These are phyloP conservation scores for Neoarius graeffei DNA, from an alignment of 2,113 vertebrate species.

Conservation along the genomic window DNA sequence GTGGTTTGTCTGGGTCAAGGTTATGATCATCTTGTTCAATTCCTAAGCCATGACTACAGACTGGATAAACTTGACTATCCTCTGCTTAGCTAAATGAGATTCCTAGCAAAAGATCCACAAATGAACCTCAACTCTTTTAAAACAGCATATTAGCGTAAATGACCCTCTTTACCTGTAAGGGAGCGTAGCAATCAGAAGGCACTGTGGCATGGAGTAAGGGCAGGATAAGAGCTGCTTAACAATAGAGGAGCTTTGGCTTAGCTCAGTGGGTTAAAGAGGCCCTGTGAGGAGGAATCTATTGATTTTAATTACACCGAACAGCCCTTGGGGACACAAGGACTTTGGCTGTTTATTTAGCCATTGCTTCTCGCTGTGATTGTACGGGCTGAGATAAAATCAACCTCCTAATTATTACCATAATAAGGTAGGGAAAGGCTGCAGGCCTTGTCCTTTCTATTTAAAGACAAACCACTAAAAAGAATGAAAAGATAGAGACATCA, in stretches of 20 bases:
- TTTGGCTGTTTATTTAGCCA: slow-evolving; percentile 89
- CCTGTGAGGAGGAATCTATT: slow-evolving; percentile 92
- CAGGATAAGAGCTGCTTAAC: slow-evolving; percentile 54
- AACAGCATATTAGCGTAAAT: slow-evolving; percentile 47
- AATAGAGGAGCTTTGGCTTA: slow-evolving; percentile 58
- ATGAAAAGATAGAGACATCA: slow-evolving; percentile 46
- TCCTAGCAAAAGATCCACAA: slow-evolving; percentile 29
- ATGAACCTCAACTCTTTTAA: slow-evolving; percentile 39
- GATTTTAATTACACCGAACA: slow-evolving; percentile 99
- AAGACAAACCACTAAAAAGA: slow-evolving; percentile 58
- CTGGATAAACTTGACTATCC: slow-evolving; percentile 26
- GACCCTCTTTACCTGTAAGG: slow-evolving; percentile 44
- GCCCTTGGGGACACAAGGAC: slow-evolving; percentile 92
- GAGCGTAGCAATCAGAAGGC: slow-evolving; percentile 38
- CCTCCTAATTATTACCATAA: slow-evolving; percentile 92
- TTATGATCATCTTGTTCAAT: slow-evolving; percentile 22
- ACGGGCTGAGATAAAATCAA: slow-evolving; percentile 91
- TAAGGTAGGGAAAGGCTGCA: slow-evolving; percentile 82
- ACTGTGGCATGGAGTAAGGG: slow-evolving; percentile 36
- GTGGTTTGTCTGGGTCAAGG: slow-evolving; percentile 30
- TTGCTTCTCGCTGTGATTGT: slow-evolving; percentile 82
- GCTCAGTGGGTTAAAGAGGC: slow-evolving; percentile 78
- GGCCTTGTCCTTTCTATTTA: slow-evolving; percentile 75
- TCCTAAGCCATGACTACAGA: slow-evolving; percentile 16
- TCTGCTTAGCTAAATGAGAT: slow-evolving; percentile 43